Evolutionary conservation across 2,797 vertebrate species (phyloP), one percentile per base, ranked within the genome.

Genomic region (Caiman crocodilus): DNA sequence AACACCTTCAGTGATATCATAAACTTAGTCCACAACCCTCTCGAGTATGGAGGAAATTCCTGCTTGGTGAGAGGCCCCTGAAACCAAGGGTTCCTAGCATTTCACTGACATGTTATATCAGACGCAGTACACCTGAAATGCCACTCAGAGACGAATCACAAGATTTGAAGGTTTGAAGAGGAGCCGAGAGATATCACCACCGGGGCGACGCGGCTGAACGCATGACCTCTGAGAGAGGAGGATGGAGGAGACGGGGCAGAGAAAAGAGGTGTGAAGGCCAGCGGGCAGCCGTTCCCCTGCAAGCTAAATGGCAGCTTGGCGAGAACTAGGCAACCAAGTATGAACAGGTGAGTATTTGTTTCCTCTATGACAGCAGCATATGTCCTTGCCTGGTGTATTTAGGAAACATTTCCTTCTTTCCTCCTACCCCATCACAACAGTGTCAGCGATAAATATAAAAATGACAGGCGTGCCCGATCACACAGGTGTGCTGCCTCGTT

Each of bases 241-340:
- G 15, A 23, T 71, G 5, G 25, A 71, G 21, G 25, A 69, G 20
- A 65, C 15, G 16, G 16, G 64, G 18, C 8, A 35, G 35, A 30
- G 64, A 17, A 67, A n/a, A 71, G 69, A 32, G 42, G 12, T 14
- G 32, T 20, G 21, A 35, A 42, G 69, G 32, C 69, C 32, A 42
- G 23, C 14, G 32, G 42, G 4, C 1, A 12, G 32, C 10, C 28
- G 14, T 42, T 42, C 69, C 25, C 59, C 2, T 71, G 15, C 13
- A 42, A 13, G 13, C 21, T 42, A 71, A 8, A 71, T 25, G 21
- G 69, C 69, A 25, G 69, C 25, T 71, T 23, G 73, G 79, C 18
- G 0, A 7, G 15, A 28, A 15, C 87, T 21, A 82, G 18, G 4
- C 1, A 1, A 8, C 11, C 2, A 0, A 1, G 0, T 8, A 35